These are phyloP conservation scores for Vesta saturnalis DNA, from an alignment of 2,888 invertebrate genomes.

Conservation along the genomic window DNA sequence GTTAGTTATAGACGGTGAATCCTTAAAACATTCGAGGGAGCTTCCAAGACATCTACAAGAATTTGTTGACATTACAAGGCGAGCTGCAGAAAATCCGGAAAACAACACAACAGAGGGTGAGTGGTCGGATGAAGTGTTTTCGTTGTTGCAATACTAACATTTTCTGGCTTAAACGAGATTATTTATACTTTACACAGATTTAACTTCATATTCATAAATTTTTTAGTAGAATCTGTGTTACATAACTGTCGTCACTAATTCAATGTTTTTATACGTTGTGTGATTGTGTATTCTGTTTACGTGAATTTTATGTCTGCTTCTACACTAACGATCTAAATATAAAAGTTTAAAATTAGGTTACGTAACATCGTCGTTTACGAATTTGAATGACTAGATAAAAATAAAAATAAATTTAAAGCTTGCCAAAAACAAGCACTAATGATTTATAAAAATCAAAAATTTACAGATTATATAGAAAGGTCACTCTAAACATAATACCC, in stretches of 20 bases:
- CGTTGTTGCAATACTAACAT: conserved; percentile 54
- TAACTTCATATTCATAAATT: conserved; percentile 1
- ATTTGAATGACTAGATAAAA: conserved; percentile 5
- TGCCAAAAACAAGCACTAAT: conserved; percentile 2
- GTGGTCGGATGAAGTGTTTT: conserved; percentile 52
- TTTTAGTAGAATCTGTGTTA: background rate
- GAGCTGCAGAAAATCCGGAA: conserved; percentile 52
- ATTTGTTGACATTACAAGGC: conserved; percentile 73
- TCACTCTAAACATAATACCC: background rate
- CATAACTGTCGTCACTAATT: conserved; percentile 11
- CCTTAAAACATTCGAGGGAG: conserved; percentile 69
- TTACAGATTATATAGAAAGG: background rate
- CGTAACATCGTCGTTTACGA: conserved; percentile 10
- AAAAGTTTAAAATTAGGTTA: conserved; percentile 49
- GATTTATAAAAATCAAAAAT: background rate
- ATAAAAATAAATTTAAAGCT: background rate
- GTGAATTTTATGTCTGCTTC: background rate
- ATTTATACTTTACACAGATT: too few species aligned
- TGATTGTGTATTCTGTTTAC: conserved; percentile 4
- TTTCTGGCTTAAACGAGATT: background rate
- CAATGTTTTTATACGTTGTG: background rate
- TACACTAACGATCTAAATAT: conserved; percentile 41
- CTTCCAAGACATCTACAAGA: conserved; percentile 83
- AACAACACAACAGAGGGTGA: conserved; percentile 64
- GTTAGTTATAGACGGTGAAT: conserved; percentile 73